Conservation (phyloP, 2,797 vertebrate genomes). For the Melanotaenia nigrans region DNA sequence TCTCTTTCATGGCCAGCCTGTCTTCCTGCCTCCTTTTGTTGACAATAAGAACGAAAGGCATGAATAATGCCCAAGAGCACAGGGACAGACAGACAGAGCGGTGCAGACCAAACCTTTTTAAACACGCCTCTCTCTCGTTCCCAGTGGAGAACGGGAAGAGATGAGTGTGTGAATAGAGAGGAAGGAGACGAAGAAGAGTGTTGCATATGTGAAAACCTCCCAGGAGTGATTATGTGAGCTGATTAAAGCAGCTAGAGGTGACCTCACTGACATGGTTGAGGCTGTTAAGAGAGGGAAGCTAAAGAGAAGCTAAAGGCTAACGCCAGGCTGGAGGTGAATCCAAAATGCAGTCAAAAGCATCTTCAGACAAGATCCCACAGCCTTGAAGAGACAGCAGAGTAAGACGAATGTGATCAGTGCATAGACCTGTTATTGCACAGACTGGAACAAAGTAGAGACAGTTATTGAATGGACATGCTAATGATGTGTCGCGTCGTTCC, state of each 20-base stretch:
- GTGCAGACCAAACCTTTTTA: conserved; percentile 49
- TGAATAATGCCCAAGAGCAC: conserved; percentile 58
- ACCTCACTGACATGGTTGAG: conserved; percentile 57
- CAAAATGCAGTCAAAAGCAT: conserved; percentile 10
- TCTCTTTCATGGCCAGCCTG: conserved; percentile 32
- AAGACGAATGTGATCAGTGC: conserved; percentile 15
- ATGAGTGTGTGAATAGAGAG: conserved; percentile 35
- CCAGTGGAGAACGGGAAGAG: conserved; percentile 43
- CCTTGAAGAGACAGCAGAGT: conserved; percentile 8
- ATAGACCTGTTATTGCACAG: conserved; percentile 22
- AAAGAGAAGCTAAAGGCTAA: conserved; percentile 35
- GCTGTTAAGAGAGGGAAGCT: conserved; percentile 13
- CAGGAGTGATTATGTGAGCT: conserved; percentile 47
- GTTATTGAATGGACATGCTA: conserved; percentile 51
- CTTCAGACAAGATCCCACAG: conserved; percentile 24
- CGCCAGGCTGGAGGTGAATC: conserved; percentile 36
- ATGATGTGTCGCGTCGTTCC: conserved; percentile 39
- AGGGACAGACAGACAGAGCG: conserved; percentile 43
- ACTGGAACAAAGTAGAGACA: conserved; percentile 26
- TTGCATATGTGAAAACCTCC: conserved; percentile 44
- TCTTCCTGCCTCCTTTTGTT: conserved; percentile 37
- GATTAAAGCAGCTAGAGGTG: conserved; percentile 58
- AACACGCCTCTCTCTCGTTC: conserved; percentile 42
- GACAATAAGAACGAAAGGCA: conserved; percentile 35
- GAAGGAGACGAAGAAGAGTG: conserved; percentile 12